phyloP scores from a whole-genome alignment of 2,888 invertebrate species.

The Caenorhabditis sp. region DNA sequence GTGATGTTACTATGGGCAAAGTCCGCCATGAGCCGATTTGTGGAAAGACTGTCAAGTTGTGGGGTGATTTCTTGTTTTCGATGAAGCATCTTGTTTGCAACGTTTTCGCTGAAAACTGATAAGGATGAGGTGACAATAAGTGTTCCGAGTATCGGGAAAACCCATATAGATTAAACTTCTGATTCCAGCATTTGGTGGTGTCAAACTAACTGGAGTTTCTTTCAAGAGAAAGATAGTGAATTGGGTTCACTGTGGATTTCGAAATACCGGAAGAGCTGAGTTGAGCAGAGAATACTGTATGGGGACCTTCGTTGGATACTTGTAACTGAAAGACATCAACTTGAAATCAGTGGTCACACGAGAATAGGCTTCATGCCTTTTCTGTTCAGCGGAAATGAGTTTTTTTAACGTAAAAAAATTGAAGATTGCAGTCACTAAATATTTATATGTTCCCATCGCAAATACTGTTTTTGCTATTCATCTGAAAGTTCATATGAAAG shows the following conservation, averaged over 20 bases:
- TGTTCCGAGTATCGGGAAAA: conserved; percentile 45
- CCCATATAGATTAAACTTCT: conserved; percentile 14
- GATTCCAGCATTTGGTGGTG: not conserved
- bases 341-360: too few species aligned
- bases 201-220: not conserved
- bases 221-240: not conserved
- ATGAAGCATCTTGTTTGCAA: conserved; percentile 10
- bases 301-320: too few species aligned
- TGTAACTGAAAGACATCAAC: too few species aligned
- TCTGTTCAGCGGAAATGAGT: too few species aligned
- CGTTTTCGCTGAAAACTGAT: conserved; percentile 29
- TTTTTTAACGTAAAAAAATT: too few species aligned
- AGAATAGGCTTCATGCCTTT: too few species aligned
- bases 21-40: conserved; percentile 43
- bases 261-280: not conserved
- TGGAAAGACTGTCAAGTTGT: conserved; percentile 7
- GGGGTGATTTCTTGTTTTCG: conserved; percentile 51
- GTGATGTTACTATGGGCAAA: conserved; percentile 35
- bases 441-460: too few species aligned
- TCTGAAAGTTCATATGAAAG: too few species aligned
- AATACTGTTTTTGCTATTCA: too few species aligned
- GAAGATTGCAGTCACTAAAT: too few species aligned
- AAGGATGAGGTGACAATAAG: conserved; percentile 30
- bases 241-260: too few species aligned
- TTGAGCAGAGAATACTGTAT: too few species aligned